phyloP scores from a whole-genome alignment of 2,797 vertebrate genomes.

The Sitta carolinensis region DNA sequence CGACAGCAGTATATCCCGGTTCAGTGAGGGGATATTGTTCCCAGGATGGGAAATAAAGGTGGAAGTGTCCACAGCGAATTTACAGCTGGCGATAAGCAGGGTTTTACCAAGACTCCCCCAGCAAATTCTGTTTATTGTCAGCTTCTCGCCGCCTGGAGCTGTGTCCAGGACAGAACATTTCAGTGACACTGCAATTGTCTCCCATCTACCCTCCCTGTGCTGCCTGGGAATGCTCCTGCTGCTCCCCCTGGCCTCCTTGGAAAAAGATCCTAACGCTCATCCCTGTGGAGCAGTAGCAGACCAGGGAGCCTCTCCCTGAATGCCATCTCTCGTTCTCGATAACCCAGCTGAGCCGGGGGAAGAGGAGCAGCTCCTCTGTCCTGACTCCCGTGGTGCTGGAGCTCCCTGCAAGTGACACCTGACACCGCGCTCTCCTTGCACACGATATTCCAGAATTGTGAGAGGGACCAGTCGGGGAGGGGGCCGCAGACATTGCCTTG shows the following conservation, averaged over 20 bases:
- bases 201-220: background rate
- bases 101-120: conserved; percentile 53
- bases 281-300: background rate
- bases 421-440: fast-evolving
- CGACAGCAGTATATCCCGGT: background rate
- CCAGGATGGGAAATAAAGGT: conserved; percentile 63
- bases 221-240: background rate
- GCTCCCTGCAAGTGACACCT: fast-evolving
- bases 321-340: background rate
- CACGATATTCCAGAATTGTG: background rate
- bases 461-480: fast-evolving
- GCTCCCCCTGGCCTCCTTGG: background rate
- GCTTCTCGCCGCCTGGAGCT: conserved; percentile 17
- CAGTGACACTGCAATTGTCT: background rate
- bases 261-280: background rate
- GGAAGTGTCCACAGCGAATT: conserved; percentile 54
- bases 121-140: conserved; percentile 67
- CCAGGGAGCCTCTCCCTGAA: background rate
- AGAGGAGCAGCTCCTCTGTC: background rate
- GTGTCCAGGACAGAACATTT: background rate
- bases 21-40: conserved; percentile 17
- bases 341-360: background rate
- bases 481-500: background rate
- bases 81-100: conserved; percentile 68
- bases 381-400: fast-evolving